Base-by-base conservation (phyloP, 2,797 vertebrate species). In the Parauchenoglanis punctatus region DNA sequence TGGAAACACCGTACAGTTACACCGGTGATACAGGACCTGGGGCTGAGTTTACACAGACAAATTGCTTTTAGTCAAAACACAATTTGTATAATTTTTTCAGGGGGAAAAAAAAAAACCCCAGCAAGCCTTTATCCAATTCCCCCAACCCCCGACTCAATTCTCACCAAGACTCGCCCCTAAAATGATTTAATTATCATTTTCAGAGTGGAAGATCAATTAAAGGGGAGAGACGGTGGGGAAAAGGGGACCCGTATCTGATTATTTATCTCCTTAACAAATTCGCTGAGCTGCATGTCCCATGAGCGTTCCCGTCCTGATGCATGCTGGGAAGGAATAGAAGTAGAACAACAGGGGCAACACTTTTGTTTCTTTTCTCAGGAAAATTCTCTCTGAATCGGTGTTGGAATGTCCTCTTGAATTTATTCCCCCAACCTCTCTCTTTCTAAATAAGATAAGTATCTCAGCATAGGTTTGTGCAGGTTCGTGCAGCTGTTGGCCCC, bases 131-230 rank as follows among this genome's bases (percentile, higher is more conserved):
- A 92, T 93, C 90, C 94, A 95, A 95, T 94, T 95, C 95, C 94
- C 95, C 91, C 93, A 92, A 94, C 94, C 93, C 93, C 75, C 54
- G 31, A 84, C 80, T 86, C 90, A 84, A 83, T 88, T 86, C 85
- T 88, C 84, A 89, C 87, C 65, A 96, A 95, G 95, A 94, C 96
- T 95, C 95, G 97, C 97, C 97, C 80, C 95, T 95, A 96, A 96
- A 97, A 98, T 98, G 96, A 98, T 98, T 99, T 98, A 97, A 99
- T 98, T 97, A 98, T 96, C 95, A 95, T 96, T 96, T 97, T 97
- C 95, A 95, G 95, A 94, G 96, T 97, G 95, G 95, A 97, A 97
- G 96, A 97, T 96, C 97, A 99, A 98, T 98, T 97, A 98, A 98
- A 97, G 96, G 96, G 95, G 82, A 89, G 85, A 65, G 83, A 73